A percentile compares a stretch with the other conserved stretches of the same genome.
Evolutionary conservation across 2,113 vertebrate species (phyloP).

Genomic region (Mus spicilegus): DNA sequence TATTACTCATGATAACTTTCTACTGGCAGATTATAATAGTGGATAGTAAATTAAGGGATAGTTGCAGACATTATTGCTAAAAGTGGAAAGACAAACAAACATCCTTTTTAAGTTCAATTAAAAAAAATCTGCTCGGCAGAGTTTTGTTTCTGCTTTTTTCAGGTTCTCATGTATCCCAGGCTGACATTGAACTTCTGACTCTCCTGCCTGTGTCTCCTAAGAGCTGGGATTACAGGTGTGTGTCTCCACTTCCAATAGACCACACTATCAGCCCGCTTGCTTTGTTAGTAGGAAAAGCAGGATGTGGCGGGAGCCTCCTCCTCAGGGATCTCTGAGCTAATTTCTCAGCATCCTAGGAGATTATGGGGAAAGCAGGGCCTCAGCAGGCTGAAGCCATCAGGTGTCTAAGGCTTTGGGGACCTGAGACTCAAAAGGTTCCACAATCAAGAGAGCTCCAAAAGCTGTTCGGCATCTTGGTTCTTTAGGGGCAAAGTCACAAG

Average conservation of each 20-base stretch:
- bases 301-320: conserved; percentile 7
- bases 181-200: neutral
- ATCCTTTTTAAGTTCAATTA: neutral
- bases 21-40: conserved; percentile 16
- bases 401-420: conserved; percentile 74
- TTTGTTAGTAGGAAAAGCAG: conserved; percentile 61
- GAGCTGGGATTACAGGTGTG: neutral
- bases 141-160: neutral
- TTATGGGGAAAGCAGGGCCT: conserved; percentile 70
- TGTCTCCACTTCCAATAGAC: neutral
- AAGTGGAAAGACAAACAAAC: conserved; percentile 22
- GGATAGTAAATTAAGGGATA: conserved; percentile 38
- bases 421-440: conserved; percentile 66
- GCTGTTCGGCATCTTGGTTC: conserved; percentile 69
- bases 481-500: conserved; percentile 63
- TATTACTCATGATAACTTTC: conserved; percentile 41
- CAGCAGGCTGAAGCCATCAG: conserved; percentile 67
- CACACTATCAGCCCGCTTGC: neutral
- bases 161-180: neutral
- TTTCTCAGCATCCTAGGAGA: conserved; percentile 71
- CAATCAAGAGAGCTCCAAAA: conserved; percentile 57
- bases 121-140: neutral
- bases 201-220: neutral
- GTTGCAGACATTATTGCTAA: neutral
- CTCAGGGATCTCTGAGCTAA: conserved; percentile 66